phyloP scores from a whole-genome alignment of 2,797 vertebrate species.

The Urocyon cinereoargenteus region DNA sequence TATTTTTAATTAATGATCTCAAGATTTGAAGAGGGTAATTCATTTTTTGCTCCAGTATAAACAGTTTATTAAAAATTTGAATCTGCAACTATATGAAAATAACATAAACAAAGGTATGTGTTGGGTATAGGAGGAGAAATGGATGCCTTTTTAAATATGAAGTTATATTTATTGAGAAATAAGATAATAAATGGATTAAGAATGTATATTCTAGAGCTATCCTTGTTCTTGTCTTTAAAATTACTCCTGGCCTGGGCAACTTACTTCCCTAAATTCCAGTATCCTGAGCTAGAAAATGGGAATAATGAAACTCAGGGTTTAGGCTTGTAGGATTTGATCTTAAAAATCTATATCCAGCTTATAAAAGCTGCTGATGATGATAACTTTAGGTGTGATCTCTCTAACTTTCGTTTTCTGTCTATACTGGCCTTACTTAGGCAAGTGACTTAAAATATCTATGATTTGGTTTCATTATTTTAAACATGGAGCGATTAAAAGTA shows the following conservation, averaged over 20 bases:
- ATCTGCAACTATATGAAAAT: background rate
- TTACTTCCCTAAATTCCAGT: background rate
- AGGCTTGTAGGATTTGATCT: background rate
- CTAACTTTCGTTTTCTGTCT: background rate
- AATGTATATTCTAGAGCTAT: background rate
- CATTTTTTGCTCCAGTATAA: background rate
- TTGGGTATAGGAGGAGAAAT: background rate
- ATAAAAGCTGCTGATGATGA: background rate
- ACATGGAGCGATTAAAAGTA: background rate
- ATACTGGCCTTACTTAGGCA: background rate
- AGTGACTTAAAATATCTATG: background rate
- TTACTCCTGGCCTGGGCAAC: background rate
- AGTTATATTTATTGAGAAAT: background rate
- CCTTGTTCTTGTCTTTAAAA: background rate
- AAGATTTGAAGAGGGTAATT: background rate
- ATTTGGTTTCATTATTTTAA: background rate
- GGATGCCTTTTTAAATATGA: background rate
- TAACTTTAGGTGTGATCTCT: background rate
- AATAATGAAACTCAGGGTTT: background rate
- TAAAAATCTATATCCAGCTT: background rate
- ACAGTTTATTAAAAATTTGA: background rate
- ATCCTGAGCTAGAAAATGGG: background rate
- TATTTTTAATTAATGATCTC: background rate
- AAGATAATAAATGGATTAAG: background rate
- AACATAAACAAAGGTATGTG: background rate